Conservation (phyloP, 2,797 vertebrate species). For the Melanotaenia boesemani region DNA sequence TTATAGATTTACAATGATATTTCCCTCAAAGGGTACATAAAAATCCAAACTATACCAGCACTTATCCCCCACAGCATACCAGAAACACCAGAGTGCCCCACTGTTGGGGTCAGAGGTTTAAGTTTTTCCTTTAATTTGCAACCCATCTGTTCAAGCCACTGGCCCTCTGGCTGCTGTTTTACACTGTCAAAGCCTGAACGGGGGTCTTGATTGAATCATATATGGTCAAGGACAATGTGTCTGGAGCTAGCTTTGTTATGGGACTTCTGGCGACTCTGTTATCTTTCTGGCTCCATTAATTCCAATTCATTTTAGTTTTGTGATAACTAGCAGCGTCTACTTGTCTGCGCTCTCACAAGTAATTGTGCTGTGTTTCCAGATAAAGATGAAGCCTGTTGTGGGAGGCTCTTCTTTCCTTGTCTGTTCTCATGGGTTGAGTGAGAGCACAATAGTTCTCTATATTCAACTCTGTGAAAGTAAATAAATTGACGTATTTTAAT, state of each 20-base stretch:
- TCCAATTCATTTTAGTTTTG: constrained; percentile 78
- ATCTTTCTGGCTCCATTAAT: constrained; percentile 81
- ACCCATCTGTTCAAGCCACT: constrained; percentile 12
- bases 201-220: constrained; percentile 67
- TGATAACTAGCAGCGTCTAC: constrained; percentile 83
- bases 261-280: constrained; percentile 81
- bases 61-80: neutral
- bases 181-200: constrained; percentile 35
- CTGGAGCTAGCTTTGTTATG: constrained; percentile 81
- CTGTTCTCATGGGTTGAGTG: constrained; percentile 64
- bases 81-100: neutral
- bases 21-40: neutral
- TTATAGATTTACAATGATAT: neutral
- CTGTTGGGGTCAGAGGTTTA: neutral
- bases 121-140: constrained; percentile 10
- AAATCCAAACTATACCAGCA: neutral
- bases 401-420: constrained; percentile 54
- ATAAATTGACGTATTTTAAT: constrained; percentile 8
- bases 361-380: constrained; percentile 62
- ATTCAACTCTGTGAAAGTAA: neutral
- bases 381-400: constrained; percentile 67
- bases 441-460: constrained; percentile 33
- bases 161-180: constrained; percentile 24
- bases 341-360: constrained; percentile 81
- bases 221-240: constrained; percentile 81